Conservation (phyloP, 23 tunicate genomes). For the Styela plicata region DNA sequence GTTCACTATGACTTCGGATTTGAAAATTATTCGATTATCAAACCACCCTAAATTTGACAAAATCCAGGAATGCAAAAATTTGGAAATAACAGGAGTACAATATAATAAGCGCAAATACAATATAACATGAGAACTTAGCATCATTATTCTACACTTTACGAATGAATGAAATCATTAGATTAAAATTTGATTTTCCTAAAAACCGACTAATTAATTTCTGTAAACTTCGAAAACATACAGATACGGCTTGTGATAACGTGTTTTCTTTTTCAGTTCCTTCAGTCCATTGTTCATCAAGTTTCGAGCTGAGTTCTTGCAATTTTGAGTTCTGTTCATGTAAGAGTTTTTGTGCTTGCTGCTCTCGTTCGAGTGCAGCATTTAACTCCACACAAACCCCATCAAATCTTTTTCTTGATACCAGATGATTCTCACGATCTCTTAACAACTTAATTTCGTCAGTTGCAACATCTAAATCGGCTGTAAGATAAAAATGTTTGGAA, state of each 20-base stretch:
- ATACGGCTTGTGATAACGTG: conserved; percentile 68
- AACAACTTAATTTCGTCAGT: conserved; percentile 40
- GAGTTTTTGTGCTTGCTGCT: conserved; percentile 70
- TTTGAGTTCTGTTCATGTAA: conserved; percentile 78
- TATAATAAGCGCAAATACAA: no score
- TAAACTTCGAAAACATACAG: conserved; percentile 34
- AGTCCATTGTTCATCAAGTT: conserved; percentile 66
- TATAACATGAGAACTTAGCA: no score
- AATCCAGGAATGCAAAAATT: no score
- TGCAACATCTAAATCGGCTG: conserved; percentile 43
- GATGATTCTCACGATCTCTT: conserved; percentile 46
- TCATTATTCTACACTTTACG: no score
- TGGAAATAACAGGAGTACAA: no score
- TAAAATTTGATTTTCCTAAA: no score
- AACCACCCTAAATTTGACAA: no score
- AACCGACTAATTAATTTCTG: background rate
- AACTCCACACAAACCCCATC: conserved; percentile 75
- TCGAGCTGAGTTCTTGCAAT: conserved; percentile 65
- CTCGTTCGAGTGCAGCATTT: conserved; percentile 68
- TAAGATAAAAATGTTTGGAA: no score
- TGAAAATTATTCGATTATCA: no score
- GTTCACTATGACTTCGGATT: no score
- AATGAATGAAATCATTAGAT: no score
- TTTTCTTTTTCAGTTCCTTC: conserved; percentile 65
- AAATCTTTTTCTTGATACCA: conserved; percentile 53